Evolutionary conservation across 2,113 vertebrate genomes (phyloP).

Genomic region (Hydrochoerus hydrochaeris): DNA sequence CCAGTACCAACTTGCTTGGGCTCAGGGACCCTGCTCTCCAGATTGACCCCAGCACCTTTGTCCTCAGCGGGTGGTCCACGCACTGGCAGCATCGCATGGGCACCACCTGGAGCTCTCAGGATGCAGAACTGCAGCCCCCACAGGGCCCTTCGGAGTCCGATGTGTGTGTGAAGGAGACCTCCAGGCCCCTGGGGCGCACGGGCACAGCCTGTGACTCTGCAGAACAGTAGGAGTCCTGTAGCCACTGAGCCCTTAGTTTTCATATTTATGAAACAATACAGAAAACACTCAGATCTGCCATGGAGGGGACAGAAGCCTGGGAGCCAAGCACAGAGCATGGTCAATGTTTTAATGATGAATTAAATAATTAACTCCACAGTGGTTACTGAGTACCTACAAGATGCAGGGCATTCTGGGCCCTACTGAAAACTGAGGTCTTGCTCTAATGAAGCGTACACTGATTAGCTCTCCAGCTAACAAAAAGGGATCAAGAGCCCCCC

Average conservation of each 20-base stretch:
- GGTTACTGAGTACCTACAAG: not conserved
- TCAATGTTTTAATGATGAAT: not conserved
- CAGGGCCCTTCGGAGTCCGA: not conserved
- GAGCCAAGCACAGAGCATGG: not conserved
- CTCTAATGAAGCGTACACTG: not conserved
- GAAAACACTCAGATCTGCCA: not conserved
- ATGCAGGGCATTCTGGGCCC: not conserved
- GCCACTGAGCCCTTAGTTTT: not conserved
- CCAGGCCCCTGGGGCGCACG: rapidly evolving
- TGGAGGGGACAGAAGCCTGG: not conserved
- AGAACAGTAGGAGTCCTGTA: not conserved
- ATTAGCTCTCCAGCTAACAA: not conserved
- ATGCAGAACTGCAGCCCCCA: not conserved
- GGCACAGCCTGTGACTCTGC: not conserved
- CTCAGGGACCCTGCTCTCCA: not conserved
- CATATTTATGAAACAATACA: not conserved
- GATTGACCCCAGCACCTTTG: not conserved
- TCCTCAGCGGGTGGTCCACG: not conserved
- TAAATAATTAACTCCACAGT: not conserved
- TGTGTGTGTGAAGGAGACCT: not conserved
- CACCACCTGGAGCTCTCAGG: not conserved
- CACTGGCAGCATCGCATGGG: not conserved
- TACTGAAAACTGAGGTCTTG: not conserved
- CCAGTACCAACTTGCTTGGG: not conserved
- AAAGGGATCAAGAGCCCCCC: not conserved